Evolutionary conservation across 2,113 vertebrate genomes (phyloP).

Genomic region (Hiodon tergisus): DNA sequence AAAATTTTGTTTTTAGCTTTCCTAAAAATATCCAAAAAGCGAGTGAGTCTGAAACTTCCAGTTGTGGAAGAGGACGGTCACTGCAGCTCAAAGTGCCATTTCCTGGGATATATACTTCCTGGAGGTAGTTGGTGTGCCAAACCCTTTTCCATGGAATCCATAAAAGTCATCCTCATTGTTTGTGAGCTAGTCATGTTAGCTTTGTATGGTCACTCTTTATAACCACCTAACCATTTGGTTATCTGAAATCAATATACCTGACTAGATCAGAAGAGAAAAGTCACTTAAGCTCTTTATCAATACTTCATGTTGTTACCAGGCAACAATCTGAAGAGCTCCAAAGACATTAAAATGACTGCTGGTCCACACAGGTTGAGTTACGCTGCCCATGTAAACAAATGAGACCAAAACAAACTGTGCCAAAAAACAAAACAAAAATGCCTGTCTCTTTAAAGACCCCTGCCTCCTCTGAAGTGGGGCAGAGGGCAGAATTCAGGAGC

Average conservation of each 20-base stretch:
- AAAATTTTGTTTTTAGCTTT: conserved; percentile 8
- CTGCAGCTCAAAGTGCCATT: background rate
- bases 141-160: no score
- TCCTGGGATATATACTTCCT: background rate
- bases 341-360: no score
- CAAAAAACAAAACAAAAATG: conserved; percentile 49
- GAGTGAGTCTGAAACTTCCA: background rate
- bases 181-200: no score
- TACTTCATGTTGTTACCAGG: background rate
- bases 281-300: background rate
- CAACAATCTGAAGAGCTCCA: no score
- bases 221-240: no score
- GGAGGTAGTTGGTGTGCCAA: background rate
- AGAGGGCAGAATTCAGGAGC: conserved; percentile 68
- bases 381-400: conserved; percentile 24
- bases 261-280: no score
- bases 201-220: no score
- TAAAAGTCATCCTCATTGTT: no score
- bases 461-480: conserved; percentile 47
- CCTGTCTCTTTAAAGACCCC: conserved; percentile 66
- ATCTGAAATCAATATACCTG: no score
- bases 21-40: background rate
- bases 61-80: background rate
- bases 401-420: conserved; percentile 29
- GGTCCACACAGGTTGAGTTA: no score